phyloP scores from a whole-genome alignment of 2,888 invertebrate genomes.

The Shargacucullia verbasci region DNA sequence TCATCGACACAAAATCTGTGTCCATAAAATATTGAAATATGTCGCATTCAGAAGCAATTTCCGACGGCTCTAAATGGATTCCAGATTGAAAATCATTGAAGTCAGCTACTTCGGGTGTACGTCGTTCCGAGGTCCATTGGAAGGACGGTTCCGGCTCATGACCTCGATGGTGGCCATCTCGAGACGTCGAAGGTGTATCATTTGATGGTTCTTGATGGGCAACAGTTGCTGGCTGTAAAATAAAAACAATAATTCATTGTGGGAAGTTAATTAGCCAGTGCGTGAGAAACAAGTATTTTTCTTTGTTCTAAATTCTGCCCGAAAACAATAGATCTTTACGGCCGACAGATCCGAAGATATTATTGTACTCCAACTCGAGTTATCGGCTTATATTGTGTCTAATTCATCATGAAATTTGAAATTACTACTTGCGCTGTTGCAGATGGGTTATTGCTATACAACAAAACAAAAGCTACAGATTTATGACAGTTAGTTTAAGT shows the following conservation, averaged over 20 bases:
- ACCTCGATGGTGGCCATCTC: conserved; percentile 13
- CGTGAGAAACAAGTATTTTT: conserved; percentile 20
- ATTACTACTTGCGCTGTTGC: too few relatives aligned
- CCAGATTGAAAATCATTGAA: conserved; percentile 26
- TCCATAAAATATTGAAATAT: conserved; percentile 10
- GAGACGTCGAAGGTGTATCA: conserved; percentile 16
- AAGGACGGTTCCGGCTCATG: conserved; percentile 23
- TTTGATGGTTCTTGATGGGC: conserved; percentile 15
- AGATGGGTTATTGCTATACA: too few relatives aligned
- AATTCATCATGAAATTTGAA: too few relatives aligned
- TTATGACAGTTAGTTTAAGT: too few relatives aligned
- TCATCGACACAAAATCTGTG: conserved; percentile 2
- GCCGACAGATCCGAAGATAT: conserved; percentile 19
- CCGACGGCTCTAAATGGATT: conserved; percentile 21
- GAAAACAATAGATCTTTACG: conserved; percentile 23
- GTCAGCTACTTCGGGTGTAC: conserved; percentile 24
- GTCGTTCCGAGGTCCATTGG: conserved; percentile 23
- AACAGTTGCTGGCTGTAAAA: conserved; percentile 24
- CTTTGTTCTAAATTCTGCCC: conserved; percentile 19
- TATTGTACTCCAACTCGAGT: conserved; percentile 16
- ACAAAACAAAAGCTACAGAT: too few relatives aligned
- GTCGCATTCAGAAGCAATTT: conserved; percentile 5
- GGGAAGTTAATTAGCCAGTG: conserved; percentile 12
- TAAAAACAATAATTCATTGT: conserved; percentile 23
- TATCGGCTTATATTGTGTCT: too few relatives aligned